Percentiles rank a stretch among this genome's conserved stretches.
These are phyloP conservation scores for Eristalis arbustorum DNA, from an alignment of 2,888 invertebrate species.

Conservation along the genomic window DNA sequence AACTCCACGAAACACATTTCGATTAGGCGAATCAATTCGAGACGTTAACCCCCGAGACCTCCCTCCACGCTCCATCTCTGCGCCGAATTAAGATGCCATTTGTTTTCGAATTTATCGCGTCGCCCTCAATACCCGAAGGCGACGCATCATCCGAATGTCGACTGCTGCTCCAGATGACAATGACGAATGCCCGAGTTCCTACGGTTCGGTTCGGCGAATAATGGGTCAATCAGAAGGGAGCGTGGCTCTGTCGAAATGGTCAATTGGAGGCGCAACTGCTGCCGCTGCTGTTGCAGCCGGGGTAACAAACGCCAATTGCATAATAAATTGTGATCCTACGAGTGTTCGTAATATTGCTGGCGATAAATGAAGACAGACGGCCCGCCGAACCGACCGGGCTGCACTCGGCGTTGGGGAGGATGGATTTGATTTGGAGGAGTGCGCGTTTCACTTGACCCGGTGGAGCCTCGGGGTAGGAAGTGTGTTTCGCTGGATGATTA, in stretches of 20 bases:
- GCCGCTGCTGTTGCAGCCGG: not conserved
- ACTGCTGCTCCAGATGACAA: not conserved
- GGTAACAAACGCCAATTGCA: constrained; percentile 10
- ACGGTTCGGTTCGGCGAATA: constrained; percentile 23
- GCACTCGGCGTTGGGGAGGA: not conserved
- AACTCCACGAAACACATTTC: not conserved
- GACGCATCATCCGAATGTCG: not conserved
- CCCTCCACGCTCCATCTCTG: not conserved
- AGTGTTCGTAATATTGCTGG: not conserved
- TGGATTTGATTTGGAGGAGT: not conserved
- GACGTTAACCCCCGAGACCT: not conserved
- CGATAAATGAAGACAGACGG: constrained; percentile 5
- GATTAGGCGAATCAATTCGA: not conserved
- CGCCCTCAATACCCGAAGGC: constrained; percentile 14
- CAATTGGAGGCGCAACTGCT: constrained; percentile 8
- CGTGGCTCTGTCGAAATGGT: constrained; percentile 10
- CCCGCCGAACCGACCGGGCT: not conserved
- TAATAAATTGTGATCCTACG: constrained; percentile 6
- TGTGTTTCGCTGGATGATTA: not conserved
- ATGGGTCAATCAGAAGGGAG: constrained; percentile 29
- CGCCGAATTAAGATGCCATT: constrained; percentile 26
- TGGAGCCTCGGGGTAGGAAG: not conserved
- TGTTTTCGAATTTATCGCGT: constrained; percentile 27
- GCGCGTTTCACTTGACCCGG: not conserved
- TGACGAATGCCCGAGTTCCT: constrained; percentile 26